These are phyloP conservation scores for Chrysomallon squamiferum DNA, from an alignment of 1,140 invertebrate species.

Conservation along the genomic window DNA sequence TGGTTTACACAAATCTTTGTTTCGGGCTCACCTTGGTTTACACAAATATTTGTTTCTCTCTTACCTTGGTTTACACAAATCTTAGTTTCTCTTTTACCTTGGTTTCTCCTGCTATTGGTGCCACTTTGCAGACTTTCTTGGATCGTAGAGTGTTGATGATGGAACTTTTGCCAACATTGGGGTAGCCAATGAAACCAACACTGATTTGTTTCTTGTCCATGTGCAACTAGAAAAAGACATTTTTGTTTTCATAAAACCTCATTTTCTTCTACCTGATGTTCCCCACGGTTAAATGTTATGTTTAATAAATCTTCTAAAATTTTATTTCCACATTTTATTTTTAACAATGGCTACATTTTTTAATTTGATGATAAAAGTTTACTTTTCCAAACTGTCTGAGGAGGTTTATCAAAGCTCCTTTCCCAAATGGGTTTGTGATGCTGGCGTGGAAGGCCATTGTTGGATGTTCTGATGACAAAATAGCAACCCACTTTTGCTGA, in stretches of 20 bases:
- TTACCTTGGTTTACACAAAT: no score
- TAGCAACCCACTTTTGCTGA: constrained; percentile 83
- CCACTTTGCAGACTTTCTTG: constrained; percentile 85
- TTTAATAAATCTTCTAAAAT: background rate
- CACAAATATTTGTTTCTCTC: no score
- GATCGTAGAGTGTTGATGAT: constrained; percentile 92
- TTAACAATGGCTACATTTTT: background rate
- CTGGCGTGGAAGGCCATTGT: constrained; percentile 99
- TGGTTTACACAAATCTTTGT: no score
- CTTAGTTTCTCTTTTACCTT: no score
- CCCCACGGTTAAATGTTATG: no score
- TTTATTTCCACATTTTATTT: background rate
- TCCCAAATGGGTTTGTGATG: constrained; percentile 97
- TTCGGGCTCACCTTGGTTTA: no score
- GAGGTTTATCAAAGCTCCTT: constrained; percentile 96
- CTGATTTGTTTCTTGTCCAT: constrained; percentile 97
- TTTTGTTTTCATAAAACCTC: no score
- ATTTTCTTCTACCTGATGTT: background rate
- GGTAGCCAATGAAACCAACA: constrained; percentile 98
- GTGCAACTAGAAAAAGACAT: constrained; percentile 73
- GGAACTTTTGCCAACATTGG: constrained; percentile 98
- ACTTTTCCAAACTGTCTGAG: constrained; percentile 93
- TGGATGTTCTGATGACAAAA: constrained; percentile 92
- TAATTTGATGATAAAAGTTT: constrained; percentile 15
- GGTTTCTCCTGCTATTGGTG: constrained; percentile 98